Percentiles rank a stretch among this genome's conserved stretches.
Conservation (phyloP, 2,113 vertebrate species). For the Cathartes aura region DNA sequence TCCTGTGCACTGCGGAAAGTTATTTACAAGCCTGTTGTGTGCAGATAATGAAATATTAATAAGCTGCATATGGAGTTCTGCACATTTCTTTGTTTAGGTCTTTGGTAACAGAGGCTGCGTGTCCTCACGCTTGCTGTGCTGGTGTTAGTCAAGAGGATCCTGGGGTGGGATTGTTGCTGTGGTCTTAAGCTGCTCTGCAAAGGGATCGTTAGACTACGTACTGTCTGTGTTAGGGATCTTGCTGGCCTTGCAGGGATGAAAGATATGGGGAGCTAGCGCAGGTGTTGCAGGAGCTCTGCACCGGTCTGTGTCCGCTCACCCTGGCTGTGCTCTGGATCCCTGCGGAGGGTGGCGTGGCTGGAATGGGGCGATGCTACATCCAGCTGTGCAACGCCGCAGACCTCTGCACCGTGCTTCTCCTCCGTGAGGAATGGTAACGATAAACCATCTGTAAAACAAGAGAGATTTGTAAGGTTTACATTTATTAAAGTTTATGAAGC, state of each 20-base stretch:
- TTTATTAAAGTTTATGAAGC: not conserved
- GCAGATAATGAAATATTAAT: not conserved
- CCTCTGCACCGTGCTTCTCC: not conserved
- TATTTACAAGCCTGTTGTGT: not conserved
- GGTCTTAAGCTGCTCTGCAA: not conserved
- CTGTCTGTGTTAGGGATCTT: not conserved
- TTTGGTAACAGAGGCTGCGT: fast-evolving
- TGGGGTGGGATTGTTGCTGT: fast-evolving
- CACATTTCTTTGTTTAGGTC: not conserved
- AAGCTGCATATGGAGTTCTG: not conserved
- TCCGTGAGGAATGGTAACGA: not conserved
- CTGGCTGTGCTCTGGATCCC: not conserved
- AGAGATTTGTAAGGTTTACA: not conserved
- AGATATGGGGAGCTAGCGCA: fast-evolving
- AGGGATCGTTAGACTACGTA: fast-evolving
- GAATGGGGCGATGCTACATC: fast-evolving
- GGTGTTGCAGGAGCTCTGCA: not conserved
- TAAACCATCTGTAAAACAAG: not conserved
- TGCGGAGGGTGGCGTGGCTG: fast-evolving
- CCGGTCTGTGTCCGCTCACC: fast-evolving
- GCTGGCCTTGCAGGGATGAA: not conserved
- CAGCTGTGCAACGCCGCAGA: fast-evolving
- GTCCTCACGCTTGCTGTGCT: not conserved
- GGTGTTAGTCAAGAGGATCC: not conserved
- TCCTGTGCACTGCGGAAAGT: not conserved